Evolutionary conservation across 2,888 invertebrate genomes (phyloP).

Genomic region (Pandemis cinnamomeana): DNA sequence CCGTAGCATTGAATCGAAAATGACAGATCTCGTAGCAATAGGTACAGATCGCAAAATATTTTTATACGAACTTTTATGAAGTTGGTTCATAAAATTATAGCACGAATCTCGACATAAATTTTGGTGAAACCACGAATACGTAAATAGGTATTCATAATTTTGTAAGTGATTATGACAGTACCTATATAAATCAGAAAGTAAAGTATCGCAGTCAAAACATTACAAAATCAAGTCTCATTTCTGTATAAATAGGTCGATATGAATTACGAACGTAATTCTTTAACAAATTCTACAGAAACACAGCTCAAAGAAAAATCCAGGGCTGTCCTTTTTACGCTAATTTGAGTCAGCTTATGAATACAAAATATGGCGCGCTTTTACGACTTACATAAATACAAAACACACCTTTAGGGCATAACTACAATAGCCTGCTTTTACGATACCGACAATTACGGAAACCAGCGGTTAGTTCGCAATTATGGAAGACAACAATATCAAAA

Average conservation of each 20-base stretch:
- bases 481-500: neutral
- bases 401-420: conserved; percentile 2
- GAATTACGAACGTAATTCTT: neutral
- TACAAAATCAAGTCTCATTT: too few species aligned
- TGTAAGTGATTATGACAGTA: too few species aligned
- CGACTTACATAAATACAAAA: neutral
- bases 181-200: too few species aligned
- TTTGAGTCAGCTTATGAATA: conserved; percentile 9
- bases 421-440: conserved; percentile 5
- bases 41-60: too few species aligned
- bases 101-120: neutral
- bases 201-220: too few species aligned
- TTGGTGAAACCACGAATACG: neutral
- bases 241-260: neutral
- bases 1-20: conserved; percentile 1
- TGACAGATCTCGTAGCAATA: neutral
- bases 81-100: neutral
- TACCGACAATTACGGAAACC: neutral
- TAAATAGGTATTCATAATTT: too few species aligned
- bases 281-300: neutral
- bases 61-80: too few species aligned
- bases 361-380: neutral
- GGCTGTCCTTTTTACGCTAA: neutral
- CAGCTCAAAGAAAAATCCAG: neutral
- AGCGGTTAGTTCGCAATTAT: conserved; percentile 6